Conservation (phyloP, 2,888 invertebrate genomes). For the Margaritifera margaritifera region DNA sequence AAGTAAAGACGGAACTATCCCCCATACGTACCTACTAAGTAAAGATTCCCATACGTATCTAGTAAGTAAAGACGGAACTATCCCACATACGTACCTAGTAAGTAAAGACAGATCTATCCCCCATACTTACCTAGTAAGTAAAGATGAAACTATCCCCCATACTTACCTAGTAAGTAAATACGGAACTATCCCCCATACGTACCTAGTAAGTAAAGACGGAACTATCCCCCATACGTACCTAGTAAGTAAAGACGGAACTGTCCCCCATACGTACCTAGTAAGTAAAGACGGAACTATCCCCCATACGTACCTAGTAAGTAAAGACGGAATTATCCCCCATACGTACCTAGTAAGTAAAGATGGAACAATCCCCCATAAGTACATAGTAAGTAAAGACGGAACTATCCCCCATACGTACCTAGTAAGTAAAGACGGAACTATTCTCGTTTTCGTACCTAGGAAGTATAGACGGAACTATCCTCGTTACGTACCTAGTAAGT, state of each 20-base stretch:
- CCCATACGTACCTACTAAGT: conserved; percentile 65
- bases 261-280: conserved; percentile 67
- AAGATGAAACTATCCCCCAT: conserved; percentile 67
- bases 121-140: conserved; percentile 65
- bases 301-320: conserved; percentile 65
- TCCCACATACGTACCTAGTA: conserved; percentile 67
- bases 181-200: conserved; percentile 68
- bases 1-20: conserved; percentile 64
- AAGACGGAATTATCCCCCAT: conserved; percentile 67
- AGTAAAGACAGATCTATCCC: conserved; percentile 63
- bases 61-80: conserved; percentile 62
- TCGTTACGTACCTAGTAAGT: conserved; percentile 65
- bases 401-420: conserved; percentile 67
- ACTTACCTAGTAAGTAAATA: conserved; percentile 62
- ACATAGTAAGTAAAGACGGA: conserved; percentile 61
- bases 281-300: conserved; percentile 63
- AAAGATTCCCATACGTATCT: no score
- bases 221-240: conserved; percentile 67
- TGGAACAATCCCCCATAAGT: conserved; percentile 68
- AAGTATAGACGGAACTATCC: conserved; percentile 65
- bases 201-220: conserved; percentile 61
- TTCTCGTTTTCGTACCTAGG: conserved; percentile 67
- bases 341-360: conserved; percentile 59
- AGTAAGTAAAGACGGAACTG: conserved; percentile 62
- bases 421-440: conserved; percentile 62